Percentiles rank a stretch among this genome's conserved stretches.
phyloP scores from a whole-genome alignment of 2,888 invertebrate genomes.

The Drosophila aldrichi region DNA sequence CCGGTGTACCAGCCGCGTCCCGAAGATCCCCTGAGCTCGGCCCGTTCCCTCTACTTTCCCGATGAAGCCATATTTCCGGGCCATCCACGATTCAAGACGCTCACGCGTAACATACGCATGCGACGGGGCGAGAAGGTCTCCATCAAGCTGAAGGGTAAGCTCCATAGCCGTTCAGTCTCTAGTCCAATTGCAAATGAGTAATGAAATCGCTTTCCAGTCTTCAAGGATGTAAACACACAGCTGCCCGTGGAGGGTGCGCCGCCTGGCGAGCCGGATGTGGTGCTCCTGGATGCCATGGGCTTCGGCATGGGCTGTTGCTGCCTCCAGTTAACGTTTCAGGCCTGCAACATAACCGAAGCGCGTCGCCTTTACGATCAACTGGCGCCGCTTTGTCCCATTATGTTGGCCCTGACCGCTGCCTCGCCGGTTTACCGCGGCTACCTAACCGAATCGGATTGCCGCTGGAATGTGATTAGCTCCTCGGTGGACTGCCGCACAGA shows the following conservation, averaged over 20 bases:
- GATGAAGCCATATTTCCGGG: conserved; percentile 97
- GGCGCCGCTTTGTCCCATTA: conserved; percentile 97
- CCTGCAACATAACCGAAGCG: conserved; percentile 98
- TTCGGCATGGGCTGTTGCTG: conserved; percentile 99
- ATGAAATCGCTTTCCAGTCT: conserved; percentile 88
- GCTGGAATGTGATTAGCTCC: conserved; percentile 98
- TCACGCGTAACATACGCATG: conserved; percentile 96
- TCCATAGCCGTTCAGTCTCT: too few species aligned
- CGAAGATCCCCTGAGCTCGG: conserved; percentile 90
- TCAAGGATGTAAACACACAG: conserved; percentile 94
- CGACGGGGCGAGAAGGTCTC: conserved; percentile 97
- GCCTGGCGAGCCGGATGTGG: conserved; percentile 93
- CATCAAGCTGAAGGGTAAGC: conserved; percentile 96
- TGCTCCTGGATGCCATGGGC: conserved; percentile 99
- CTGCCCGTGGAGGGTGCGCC: conserved; percentile 93
- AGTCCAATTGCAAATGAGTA: not conserved
- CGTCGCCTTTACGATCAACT: conserved; percentile 98
- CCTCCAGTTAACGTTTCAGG: conserved; percentile 96
- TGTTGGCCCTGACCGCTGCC: conserved; percentile 98
- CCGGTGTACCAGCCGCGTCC: conserved; percentile 89
- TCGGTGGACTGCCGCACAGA: conserved; percentile 98
- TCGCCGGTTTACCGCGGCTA: conserved; percentile 97
- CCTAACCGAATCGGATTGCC: conserved; percentile 97
- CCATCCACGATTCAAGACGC: conserved; percentile 97
- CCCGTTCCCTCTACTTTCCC: conserved; percentile 95